Evolutionary conservation across 2,113 vertebrate genomes (phyloP), one percentile per base, ranked within the genome.

Genomic region (Sander vitreus): DNA sequence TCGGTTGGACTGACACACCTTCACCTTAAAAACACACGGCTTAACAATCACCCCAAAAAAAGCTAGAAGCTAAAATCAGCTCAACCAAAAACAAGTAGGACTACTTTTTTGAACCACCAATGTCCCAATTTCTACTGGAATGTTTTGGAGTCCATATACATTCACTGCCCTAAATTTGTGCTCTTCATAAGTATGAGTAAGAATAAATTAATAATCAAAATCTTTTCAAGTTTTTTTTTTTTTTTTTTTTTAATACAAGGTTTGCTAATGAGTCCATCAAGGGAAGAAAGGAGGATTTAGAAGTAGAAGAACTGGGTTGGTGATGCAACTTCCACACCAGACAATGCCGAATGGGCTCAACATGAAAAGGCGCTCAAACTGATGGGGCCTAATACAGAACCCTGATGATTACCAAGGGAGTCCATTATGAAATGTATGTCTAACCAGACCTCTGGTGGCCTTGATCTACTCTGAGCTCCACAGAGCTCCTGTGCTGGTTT

Each of bases 161-260:
- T 85, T 45, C 92, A 93, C 94, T 95, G 94, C 92, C 94, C 92
- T 93, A 94, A 93, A 95, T 95, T 92, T 93, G 91, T 84, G 83
- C 80, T 88, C 62, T 77, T 90, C 58, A 50, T 47, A 76, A 75
- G 73, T 57, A 50, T 43, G 74, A 75, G 74, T 57, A 18, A 33
- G 55, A 81, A 9, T 59, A 21, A 68, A 77, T 67, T 19, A 62
- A 84, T 74, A 66, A 27, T 75, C 62, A 68, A 73, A 75, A 19
- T 45, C 54, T 73, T 73, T 69, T 66, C 63, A 62, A 70, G 27
- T n/a, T 23, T 60, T 70, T 48, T 36, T 9, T 9, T 39, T 11
- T 43, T 3, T 43, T 43, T 53, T 48, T 45, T 43, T 43, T 53
- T 48, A 23, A 15, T 53, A 8, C 13, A 39, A 73, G 72, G 64